phyloP scores from a whole-genome alignment of 1,140 invertebrate genomes.

The Popillia japonica region DNA sequence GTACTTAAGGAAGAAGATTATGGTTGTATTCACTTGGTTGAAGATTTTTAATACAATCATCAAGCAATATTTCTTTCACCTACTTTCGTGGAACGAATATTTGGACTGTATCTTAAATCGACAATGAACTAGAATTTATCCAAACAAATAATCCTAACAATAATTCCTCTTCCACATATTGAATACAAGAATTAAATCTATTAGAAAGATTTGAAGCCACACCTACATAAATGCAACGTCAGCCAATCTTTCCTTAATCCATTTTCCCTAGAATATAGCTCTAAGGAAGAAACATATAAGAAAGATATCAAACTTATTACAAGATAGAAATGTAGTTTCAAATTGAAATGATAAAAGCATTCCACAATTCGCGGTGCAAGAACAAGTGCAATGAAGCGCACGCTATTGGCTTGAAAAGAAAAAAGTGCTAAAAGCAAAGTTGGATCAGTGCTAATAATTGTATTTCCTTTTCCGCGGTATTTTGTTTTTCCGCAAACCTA shows the following conservation, averaged over 20 bases:
- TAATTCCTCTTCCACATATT: too few relatives aligned
- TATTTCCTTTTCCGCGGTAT: too few relatives aligned
- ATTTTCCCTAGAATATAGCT: neutral
- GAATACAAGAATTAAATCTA: neutral
- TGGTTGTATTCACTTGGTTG: too few relatives aligned
- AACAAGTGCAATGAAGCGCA: constrained; percentile 42
- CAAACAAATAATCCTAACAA: too few relatives aligned
- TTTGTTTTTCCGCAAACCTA: neutral
- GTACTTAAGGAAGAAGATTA: too few relatives aligned
- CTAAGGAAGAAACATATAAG: neutral
- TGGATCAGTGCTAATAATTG: neutral
- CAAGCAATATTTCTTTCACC: too few relatives aligned
- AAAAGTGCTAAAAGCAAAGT: constrained; percentile 2
- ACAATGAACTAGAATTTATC: too few relatives aligned
- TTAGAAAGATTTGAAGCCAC: neutral
- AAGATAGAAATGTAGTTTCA: constrained; percentile 19
- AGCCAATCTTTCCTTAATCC: neutral
- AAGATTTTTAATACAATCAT: too few relatives aligned
- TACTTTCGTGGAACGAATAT: too few relatives aligned
- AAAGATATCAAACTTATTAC: neutral
- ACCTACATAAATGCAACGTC: neutral
- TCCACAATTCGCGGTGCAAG: constrained; percentile 44
- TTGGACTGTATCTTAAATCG: too few relatives aligned
- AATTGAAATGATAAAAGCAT: constrained; percentile 49
- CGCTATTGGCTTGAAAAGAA: constrained; percentile 3